Conservation (phyloP, 2,797 vertebrate genomes). For the Meriones psammophilus region DNA sequence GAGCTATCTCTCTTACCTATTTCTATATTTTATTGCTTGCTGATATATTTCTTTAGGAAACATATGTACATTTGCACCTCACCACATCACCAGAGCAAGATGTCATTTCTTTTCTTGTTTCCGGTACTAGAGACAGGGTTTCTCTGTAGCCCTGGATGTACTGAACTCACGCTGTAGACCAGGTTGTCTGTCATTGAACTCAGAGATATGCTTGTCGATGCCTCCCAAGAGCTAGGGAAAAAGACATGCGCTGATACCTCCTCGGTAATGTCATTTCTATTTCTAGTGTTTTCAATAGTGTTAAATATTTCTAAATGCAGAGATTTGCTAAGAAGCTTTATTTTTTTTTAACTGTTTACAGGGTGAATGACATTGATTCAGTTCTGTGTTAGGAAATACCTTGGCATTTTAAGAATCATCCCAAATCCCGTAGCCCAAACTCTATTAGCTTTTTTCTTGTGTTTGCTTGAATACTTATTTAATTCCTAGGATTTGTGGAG, state of each 20-base stretch:
- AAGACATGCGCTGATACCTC: background rate
- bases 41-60: background rate
- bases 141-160: background rate
- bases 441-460: too few species aligned
- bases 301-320: background rate
- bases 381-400: background rate
- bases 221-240: too few species aligned
- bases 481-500: background rate
- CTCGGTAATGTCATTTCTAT: too few species aligned
- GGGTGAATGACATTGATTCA: background rate
- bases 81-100: background rate
- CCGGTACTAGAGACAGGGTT: background rate
- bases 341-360: background rate
- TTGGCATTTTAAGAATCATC: background rate
- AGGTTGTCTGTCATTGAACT: background rate
- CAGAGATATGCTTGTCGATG: background rate
- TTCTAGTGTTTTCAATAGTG: background rate
- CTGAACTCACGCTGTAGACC: background rate
- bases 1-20: background rate
- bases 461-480: too few species aligned
- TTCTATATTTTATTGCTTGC: background rate
- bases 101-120: background rate
- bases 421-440: accelerated
- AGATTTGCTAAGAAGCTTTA: background rate
- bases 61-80: background rate